Evolutionary conservation across 2,888 invertebrate genomes (phyloP).

Genomic region (Cybosia mesomella): DNA sequence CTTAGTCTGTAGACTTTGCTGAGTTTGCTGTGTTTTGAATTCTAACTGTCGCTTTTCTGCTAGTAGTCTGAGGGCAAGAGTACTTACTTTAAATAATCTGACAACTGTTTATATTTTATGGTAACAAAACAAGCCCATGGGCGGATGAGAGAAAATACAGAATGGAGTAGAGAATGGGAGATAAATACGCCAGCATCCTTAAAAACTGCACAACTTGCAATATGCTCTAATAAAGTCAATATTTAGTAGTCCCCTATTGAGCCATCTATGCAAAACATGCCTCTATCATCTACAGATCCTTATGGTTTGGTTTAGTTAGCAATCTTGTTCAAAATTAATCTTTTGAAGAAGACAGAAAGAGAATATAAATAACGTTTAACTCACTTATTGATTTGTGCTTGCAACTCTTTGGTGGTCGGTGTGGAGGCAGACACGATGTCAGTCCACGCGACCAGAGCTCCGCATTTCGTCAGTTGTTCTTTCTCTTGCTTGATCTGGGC

Average conservation of each 20-base stretch:
- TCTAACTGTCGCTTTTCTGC: constrained; percentile 71
- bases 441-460: constrained; percentile 57
- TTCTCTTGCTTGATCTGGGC: constrained; percentile 59
- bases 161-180: not conserved
- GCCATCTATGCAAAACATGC: too few relatives aligned
- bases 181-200: not conserved
- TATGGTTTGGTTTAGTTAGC: too few relatives aligned
- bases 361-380: constrained; percentile 30
- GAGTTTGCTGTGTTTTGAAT: constrained; percentile 57
- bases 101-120: not conserved
- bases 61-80: constrained; percentile 62
- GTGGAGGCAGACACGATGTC: constrained; percentile 40
- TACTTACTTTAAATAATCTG: not conserved
- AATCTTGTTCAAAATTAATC: not conserved
- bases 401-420: constrained; percentile 49
- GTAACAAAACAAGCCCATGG: too few relatives aligned
- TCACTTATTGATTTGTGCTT: constrained; percentile 67
- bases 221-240: not conserved
- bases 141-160: too few relatives aligned
- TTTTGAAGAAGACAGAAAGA: not conserved
- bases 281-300: not conserved
- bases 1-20: constrained; percentile 58
- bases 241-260: not conserved
- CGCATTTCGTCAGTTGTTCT: constrained; percentile 38
- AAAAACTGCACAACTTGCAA: not conserved